Conservation (phyloP, 1,140 invertebrate genomes). For the Platyscapa corneri region DNA sequence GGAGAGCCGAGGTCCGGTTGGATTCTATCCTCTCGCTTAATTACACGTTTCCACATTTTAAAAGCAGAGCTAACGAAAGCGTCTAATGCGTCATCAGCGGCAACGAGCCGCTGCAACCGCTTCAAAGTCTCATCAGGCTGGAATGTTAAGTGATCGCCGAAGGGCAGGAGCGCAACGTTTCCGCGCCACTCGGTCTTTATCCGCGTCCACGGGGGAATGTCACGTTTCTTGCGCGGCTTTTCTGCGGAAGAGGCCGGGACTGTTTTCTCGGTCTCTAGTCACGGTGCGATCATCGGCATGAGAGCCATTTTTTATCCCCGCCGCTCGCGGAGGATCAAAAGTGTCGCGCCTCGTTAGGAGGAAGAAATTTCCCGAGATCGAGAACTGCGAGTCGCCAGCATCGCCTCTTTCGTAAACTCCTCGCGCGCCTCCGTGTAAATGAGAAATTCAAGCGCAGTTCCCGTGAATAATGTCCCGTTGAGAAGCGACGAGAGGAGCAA, state of each 20-base stretch:
- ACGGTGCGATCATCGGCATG: background rate
- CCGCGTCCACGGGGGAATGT: background rate
- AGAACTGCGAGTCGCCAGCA: background rate
- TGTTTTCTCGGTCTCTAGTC: too few relatives aligned
- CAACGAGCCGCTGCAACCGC: background rate
- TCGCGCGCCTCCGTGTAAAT: background rate
- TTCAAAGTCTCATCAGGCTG: background rate
- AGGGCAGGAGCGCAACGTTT: background rate
- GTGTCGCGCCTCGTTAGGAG: conserved; percentile 34
- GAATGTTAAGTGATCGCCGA: conserved; percentile 38
- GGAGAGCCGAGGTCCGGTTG: background rate
- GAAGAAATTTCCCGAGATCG: background rate
- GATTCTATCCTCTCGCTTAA: background rate
- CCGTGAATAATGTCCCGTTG: background rate
- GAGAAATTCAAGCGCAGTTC: background rate
- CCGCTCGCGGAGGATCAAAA: conserved; percentile 4
- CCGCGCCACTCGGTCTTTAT: background rate
- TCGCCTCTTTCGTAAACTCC: background rate
- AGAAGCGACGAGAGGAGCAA: background rate
- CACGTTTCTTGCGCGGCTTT: background rate
- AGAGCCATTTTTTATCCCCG: background rate
- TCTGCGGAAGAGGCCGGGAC: background rate
- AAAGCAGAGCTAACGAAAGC: background rate
- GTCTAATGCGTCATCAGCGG: conserved; percentile 6
- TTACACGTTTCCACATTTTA: background rate